Evolutionary conservation across 2,888 invertebrate genomes (phyloP), one percentile per base, ranked within the genome.

Genomic region (Amblyteles armatorius): DNA sequence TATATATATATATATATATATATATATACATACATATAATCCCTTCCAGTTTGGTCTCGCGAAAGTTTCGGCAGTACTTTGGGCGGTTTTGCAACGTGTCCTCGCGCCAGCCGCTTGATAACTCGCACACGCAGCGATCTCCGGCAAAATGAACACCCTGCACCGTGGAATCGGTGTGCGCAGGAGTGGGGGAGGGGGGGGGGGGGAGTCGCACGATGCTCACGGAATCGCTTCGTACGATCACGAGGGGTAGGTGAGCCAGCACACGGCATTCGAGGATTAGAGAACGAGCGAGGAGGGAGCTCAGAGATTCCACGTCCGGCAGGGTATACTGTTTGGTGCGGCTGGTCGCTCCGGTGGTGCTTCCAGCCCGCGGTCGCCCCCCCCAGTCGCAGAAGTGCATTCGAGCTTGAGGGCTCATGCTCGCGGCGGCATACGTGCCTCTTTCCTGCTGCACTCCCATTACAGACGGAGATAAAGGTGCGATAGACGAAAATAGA

Each of bases 401-500:
- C 76, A 83, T 33, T 79, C 76, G 76, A 79, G 85, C 78, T 82
- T 67, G 69, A 78, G 52, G 68, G 72, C 72, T 81, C 77, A 74
- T 52, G 68, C 79, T 80, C 60, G 57, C 76, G 72, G 85, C 48
- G 79, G 81, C 57, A 79, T 79, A 74, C 77, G 78, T 84, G 83
- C 60, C 74, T 76, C 68, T 68, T 65, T 69, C 63, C 71, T 11
- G 16, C 74, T 74, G 26, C 44, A 50, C 78, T 71, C 19, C 74
- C 83, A 76, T 76, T 79, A 83, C 76, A n/a, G 63, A 19, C 29
- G n/a, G 29, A 67, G 74, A 79, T 74, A 83, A 74, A 71, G 76
- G 71, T 71, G 65, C 69, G 86, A 86, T 86, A 83, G 73, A 83
- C 74, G 79, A 86, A 86, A 86, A 86, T 86, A 81, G 86, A 86